Evolutionary conservation across 1,140 invertebrate genomes (phyloP).

Genomic region (Coptotermes formosanus): DNA sequence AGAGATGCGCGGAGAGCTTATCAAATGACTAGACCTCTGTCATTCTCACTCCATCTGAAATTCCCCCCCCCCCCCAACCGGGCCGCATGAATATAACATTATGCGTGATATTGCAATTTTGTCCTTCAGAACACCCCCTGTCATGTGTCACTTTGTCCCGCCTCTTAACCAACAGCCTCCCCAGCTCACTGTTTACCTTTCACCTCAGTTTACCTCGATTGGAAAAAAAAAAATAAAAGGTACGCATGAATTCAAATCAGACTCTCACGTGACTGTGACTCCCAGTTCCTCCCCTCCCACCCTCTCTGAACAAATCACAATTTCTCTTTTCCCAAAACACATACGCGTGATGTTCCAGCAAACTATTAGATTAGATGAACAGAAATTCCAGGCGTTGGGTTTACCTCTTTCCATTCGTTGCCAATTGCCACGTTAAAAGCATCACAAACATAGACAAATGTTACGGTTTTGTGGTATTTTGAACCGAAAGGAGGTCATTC

Average conservation of each 20-base stretch:
- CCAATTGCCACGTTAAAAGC: background rate
- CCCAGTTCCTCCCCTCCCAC: background rate
- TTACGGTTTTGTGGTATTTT: background rate
- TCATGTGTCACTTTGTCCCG: background rate
- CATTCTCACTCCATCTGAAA: background rate
- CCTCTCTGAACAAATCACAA: background rate
- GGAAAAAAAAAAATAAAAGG: slow-evolving; percentile 1
- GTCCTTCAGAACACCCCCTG: background rate
- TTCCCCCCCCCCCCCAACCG: background rate
- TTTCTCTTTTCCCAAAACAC: background rate
- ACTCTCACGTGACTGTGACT: background rate
- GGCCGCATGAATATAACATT: background rate
- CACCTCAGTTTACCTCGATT: background rate
- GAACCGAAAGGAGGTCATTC: background rate
- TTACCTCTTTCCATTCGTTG: background rate
- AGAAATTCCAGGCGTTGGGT: background rate
- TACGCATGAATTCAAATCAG: background rate
- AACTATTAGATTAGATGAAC: background rate
- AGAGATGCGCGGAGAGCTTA: background rate
- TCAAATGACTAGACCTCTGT: background rate
- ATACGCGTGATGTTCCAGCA: background rate
- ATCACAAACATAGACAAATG: background rate
- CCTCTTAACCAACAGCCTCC: background rate
- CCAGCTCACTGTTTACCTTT: background rate
- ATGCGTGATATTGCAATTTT: background rate